Conservation (phyloP, 2,113 vertebrate genomes). For the Limanda limanda region DNA sequence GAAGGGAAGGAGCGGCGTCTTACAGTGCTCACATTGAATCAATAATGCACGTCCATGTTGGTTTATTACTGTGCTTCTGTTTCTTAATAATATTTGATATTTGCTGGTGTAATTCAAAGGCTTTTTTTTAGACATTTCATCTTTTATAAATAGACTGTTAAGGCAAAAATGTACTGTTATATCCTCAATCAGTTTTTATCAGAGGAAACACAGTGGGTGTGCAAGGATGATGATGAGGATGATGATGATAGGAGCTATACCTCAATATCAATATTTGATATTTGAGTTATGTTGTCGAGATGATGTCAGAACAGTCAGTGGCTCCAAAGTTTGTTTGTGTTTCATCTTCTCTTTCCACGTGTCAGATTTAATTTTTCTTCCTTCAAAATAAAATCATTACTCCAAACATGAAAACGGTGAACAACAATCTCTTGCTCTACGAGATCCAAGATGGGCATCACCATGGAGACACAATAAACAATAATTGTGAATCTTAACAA, state of each 20-base stretch:
- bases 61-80: constrained; percentile 14
- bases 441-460: background rate
- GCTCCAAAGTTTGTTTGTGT: background rate
- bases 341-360: background rate
- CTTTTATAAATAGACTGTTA: background rate
- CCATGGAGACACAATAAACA: background rate
- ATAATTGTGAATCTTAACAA: background rate
- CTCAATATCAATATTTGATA: background rate
- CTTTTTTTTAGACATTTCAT: background rate
- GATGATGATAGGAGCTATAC: too few species aligned
- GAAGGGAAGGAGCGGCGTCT: constrained; percentile 28
- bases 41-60: constrained; percentile 36
- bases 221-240: background rate
- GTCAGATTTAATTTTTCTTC: background rate
- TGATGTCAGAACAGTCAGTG: background rate
- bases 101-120: constrained; percentile 6
- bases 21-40: constrained; percentile 19
- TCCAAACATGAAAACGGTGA: constrained; percentile 6
- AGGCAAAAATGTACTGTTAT: background rate
- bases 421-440: background rate
- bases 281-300: background rate
- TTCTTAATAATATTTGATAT: constrained; percentile 21
- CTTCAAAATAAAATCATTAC: constrained; percentile 16
- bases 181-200: background rate
- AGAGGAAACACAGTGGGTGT: background rate